Conservation (phyloP, 2,113 vertebrate species). For the Bubalus kerabau region DNA sequence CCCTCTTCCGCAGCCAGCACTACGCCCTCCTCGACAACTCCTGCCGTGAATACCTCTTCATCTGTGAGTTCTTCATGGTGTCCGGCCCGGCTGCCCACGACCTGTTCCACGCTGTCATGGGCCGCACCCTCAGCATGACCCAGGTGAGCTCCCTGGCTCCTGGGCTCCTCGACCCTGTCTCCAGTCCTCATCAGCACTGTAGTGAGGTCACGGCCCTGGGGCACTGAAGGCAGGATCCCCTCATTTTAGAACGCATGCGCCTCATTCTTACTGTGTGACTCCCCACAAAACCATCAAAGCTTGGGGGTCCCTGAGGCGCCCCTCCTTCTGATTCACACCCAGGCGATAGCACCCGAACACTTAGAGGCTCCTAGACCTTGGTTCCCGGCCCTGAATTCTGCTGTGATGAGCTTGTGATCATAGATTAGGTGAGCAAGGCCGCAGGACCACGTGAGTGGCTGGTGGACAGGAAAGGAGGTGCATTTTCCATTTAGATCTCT, state of each 20-base stretch:
- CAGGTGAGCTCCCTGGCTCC: constrained; percentile 76
- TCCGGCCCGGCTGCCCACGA: constrained; percentile 86
- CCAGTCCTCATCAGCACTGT: not conserved
- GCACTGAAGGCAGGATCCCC: not conserved
- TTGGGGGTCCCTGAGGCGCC: not conserved
- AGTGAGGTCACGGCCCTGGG: not conserved
- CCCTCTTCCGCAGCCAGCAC: constrained; percentile 94
- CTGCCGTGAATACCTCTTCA: constrained; percentile 92
- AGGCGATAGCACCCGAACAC: not conserved
- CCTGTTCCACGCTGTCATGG: constrained; percentile 93
- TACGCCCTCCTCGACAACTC: constrained; percentile 92
- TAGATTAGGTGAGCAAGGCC: not conserved
- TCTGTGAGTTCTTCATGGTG: constrained; percentile 93
- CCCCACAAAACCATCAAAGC: not conserved
- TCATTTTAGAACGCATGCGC: not conserved
- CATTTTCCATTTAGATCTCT: not conserved
- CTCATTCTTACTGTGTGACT: not conserved
- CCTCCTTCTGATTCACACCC: not conserved
- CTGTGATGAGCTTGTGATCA: not conserved
- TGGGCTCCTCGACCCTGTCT: not conserved
- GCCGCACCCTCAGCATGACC: constrained; percentile 89
- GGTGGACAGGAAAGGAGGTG: not conserved
- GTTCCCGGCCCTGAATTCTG: not conserved
- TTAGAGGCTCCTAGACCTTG: not conserved
- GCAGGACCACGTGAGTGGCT: not conserved